These are phyloP conservation scores for Nannoperca australis DNA, from an alignment of 2,797 vertebrate genomes.

Conservation along the genomic window DNA sequence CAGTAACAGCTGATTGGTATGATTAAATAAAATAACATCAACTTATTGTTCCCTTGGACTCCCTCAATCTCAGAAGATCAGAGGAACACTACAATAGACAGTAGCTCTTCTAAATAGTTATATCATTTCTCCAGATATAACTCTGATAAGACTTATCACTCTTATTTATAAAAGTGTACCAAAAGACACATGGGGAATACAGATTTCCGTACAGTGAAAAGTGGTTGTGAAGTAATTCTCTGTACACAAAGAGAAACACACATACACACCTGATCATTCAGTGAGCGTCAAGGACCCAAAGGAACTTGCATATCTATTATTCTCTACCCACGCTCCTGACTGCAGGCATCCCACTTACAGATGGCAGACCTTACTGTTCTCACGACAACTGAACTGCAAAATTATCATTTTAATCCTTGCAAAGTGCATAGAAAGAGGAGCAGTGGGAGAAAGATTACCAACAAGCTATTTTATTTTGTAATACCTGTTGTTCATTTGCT, in stretches of 20 bases:
- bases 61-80: conserved; percentile 3
- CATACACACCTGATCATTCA: conserved; percentile 56
- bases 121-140: background rate
- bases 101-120: background rate
- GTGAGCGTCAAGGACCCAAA: conserved; percentile 55
- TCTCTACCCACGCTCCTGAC: conserved; percentile 55
- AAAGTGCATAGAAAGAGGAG: conserved; percentile 35
- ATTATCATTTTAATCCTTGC: conserved; percentile 55
- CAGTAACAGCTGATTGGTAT: background rate
- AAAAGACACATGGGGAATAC: conserved; percentile 15
- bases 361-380: conserved; percentile 57
- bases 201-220: conserved; percentile 26
- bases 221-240: conserved; percentile 21
- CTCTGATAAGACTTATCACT: background rate
- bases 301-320: conserved; percentile 66
- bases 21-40: conserved; percentile 4
- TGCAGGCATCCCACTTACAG: conserved; percentile 64
- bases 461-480: conserved; percentile 28
- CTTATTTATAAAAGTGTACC: background rate
- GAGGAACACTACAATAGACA: background rate
- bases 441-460: conserved; percentile 27
- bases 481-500: conserved; percentile 39
- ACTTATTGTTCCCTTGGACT: conserved; percentile 8
- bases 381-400: conserved; percentile 50
- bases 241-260: conserved; percentile 40